These are phyloP conservation scores for Paratrypauchen microcephalus DNA, from an alignment of 2,797 vertebrate species.

Conservation along the genomic window DNA sequence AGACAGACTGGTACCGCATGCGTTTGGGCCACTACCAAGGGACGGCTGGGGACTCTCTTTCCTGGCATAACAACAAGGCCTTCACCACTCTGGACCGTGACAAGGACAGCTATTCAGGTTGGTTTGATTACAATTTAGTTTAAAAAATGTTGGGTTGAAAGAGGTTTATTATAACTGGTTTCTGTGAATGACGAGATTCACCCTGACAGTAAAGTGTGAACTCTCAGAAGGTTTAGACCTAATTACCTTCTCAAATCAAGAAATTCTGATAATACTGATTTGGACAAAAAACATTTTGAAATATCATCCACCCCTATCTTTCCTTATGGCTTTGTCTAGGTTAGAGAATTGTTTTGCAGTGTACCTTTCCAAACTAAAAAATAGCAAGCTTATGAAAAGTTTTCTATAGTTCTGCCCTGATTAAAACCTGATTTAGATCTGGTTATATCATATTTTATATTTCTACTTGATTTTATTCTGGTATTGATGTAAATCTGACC, in stretches of 20 bases:
- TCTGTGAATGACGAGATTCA: neutral
- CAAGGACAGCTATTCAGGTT: constrained; percentile 86
- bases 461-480: no score
- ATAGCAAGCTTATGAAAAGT: no score
- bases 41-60: constrained; percentile 88
- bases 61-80: constrained; percentile 91
- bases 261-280: no score
- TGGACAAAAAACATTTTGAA: no score
- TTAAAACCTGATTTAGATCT: neutral
- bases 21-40: constrained; percentile 86
- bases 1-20: constrained; percentile 88
- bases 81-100: constrained; percentile 91
- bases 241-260: no score
- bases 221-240: neutral
- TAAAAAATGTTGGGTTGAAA: neutral
- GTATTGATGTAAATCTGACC: no score
- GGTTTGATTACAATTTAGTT: neutral
- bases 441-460: neutral
- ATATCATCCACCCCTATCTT: no score
- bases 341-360: no score
- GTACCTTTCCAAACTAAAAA: no score
- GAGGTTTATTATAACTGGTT: neutral
- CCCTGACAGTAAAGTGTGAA: neutral
- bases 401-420: neutral
- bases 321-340: neutral